phyloP scores from a whole-genome alignment of 2,888 invertebrate genomes.

The Steromphala cineraria region DNA sequence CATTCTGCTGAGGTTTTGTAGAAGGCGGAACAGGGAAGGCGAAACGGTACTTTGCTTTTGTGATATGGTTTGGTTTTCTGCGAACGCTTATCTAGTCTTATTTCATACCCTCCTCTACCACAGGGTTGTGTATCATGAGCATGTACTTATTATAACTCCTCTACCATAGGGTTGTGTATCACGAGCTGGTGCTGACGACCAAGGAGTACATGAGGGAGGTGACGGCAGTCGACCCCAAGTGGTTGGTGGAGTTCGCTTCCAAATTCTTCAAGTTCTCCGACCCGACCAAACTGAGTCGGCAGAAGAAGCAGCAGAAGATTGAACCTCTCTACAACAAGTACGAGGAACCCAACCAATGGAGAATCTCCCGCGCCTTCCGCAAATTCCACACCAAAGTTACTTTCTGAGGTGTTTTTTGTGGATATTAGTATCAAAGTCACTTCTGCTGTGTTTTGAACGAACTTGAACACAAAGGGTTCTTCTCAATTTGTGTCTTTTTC shows the following conservation, averaged over 20 bases:
- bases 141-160: neutral
- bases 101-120: no score
- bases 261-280: slow-evolving; percentile 99
- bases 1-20: no score
- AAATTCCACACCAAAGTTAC: slow-evolving; percentile 76
- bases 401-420: slow-evolving; percentile 42
- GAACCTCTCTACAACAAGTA: slow-evolving; percentile 99
- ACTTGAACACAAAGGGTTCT: no score
- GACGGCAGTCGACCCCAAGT: slow-evolving; percentile 78
- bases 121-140: no score
- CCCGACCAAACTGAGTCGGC: slow-evolving; percentile 97
- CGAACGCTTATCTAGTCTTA: no score
- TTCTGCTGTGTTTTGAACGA: no score
- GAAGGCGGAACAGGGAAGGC: no score
- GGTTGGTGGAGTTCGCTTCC: slow-evolving; percentile 99
- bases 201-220: slow-evolving; percentile 99
- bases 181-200: slow-evolving; percentile 98
- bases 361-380: slow-evolving; percentile 85
- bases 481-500: no score
- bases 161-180: slow-evolving; percentile 91
- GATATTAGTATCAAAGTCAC: no score
- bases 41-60: no score
- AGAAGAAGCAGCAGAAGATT: slow-evolving; percentile 98
- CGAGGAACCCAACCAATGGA: slow-evolving; percentile 99
- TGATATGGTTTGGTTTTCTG: no score